phyloP scores from a whole-genome alignment of 2,888 invertebrate species.

The Tenthredo scrophulariae region DNA sequence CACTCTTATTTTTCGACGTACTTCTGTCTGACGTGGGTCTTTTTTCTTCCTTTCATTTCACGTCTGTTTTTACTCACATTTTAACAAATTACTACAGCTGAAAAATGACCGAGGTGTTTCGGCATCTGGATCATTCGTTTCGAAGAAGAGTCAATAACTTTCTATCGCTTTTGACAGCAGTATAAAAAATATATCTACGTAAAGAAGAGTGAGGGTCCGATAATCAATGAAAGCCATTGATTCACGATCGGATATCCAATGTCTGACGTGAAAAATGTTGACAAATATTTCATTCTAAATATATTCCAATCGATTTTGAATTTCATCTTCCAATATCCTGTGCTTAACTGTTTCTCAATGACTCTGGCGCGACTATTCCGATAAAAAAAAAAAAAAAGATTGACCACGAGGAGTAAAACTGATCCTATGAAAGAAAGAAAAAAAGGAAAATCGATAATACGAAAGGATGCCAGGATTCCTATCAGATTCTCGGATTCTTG shows the following conservation, averaged over 20 bases:
- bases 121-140: conserved; percentile 4
- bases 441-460: conserved; percentile 11
- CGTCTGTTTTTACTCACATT: conserved; percentile 40
- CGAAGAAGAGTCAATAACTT: conserved; percentile 37
- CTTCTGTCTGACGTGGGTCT: not conserved
- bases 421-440: not conserved
- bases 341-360: not conserved
- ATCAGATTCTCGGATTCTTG: conserved; percentile 46
- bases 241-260: not conserved
- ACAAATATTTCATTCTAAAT: too few relatives aligned
- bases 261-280: not conserved
- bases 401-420: not conserved
- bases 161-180: conserved; percentile 18
- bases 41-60: not conserved
- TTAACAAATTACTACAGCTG: conserved; percentile 51
- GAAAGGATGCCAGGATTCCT: not conserved
- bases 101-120: conserved; percentile 56
- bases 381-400: not conserved
- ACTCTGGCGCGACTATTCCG: not conserved
- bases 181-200: not conserved
- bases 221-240: not conserved
- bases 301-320: not conserved
- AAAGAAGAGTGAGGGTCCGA: not conserved
- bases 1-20: not conserved
- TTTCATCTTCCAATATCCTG: not conserved